phyloP scores from a whole-genome alignment of 64 coral and sea anemone genomes.

The Actinia equina region DNA sequence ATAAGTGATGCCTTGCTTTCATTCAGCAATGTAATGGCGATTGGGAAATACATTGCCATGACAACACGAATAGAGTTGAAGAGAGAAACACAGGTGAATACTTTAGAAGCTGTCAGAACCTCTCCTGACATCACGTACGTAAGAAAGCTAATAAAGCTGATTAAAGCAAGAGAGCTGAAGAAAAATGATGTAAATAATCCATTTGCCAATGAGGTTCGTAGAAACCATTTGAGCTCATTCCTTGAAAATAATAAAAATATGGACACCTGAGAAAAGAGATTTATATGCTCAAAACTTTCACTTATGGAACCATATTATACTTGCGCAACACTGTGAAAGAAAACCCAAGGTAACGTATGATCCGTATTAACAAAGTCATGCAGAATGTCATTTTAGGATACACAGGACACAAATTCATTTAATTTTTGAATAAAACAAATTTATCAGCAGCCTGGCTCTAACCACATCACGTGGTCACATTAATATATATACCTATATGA shows the following conservation, averaged over 20 bases:
- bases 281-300: too few species aligned
- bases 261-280: background rate
- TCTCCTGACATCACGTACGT: slow-evolving; percentile 65
- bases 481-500: too few species aligned
- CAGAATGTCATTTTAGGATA: too few species aligned
- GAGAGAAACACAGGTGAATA: slow-evolving; percentile 74
- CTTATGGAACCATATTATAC: too few species aligned
- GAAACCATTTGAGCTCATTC: slow-evolving; percentile 67
- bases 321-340: too few species aligned
- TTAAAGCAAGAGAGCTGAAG: slow-evolving; percentile 62
- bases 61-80: slow-evolving; percentile 61
- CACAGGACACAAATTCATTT: too few species aligned
- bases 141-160: slow-evolving; percentile 64
- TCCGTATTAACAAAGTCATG: too few species aligned
- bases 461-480: too few species aligned
- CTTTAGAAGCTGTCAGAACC: slow-evolving; percentile 56
- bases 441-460: too few species aligned
- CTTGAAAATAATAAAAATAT: slow-evolving; percentile 25
- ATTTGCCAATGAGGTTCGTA: slow-evolving; percentile 27
- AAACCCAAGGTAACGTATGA: too few species aligned
- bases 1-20: slow-evolving; percentile 58
- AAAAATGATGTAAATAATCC: slow-evolving; percentile 64
- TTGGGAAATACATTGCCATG: slow-evolving; percentile 51
- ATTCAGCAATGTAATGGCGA: slow-evolving; percentile 54
- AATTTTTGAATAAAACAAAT: too few species aligned